phyloP scores from a whole-genome alignment of 2,797 vertebrate species.

The Sebastes oblongus region DNA sequence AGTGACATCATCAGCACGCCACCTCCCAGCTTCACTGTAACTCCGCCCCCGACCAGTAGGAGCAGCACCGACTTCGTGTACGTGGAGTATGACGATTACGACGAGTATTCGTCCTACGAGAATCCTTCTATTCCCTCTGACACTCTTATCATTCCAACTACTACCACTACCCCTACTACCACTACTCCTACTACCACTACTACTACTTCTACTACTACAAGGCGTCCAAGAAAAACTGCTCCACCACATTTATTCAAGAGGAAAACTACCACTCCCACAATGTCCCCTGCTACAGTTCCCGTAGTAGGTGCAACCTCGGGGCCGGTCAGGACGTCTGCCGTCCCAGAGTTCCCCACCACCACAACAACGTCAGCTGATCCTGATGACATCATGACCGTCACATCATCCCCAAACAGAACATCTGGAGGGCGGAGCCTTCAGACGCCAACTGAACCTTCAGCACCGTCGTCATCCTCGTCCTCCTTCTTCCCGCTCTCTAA shows the following conservation, averaged over 20 bases:
- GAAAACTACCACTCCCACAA: slow-evolving; percentile 2
- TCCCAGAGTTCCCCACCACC: slow-evolving; percentile 6
- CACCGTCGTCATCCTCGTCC: slow-evolving; percentile 33
- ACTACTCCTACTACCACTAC: too few relatives aligned
- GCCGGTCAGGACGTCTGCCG: fast-evolving
- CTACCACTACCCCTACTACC: neutral
- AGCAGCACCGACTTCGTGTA: slow-evolving; percentile 61
- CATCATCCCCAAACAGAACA: neutral
- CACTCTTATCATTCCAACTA: neutral
- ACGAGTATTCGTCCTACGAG: slow-evolving; percentile 31
- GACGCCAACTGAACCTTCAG: slow-evolving; percentile 1
- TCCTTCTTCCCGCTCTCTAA: slow-evolving; percentile 40
- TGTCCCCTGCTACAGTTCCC: neutral
- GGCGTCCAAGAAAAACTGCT: slow-evolving; percentile 9
- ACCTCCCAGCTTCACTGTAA: neutral
- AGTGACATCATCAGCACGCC: slow-evolving; percentile 7
- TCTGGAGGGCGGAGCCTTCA: neutral
- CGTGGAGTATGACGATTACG: slow-evolving; percentile 65
- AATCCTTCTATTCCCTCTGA: neutral
- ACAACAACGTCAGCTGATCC: slow-evolving; percentile 1
- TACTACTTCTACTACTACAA: neutral
- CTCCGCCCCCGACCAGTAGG: slow-evolving; percentile 18
- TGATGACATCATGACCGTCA: slow-evolving; percentile 1
- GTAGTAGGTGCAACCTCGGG: neutral
- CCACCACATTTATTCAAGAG: slow-evolving; percentile 22